Evolutionary conservation across 2,888 invertebrate genomes (phyloP), one percentile per base, ranked within the genome.

Genomic region (Drosophila meridionalis): DNA sequence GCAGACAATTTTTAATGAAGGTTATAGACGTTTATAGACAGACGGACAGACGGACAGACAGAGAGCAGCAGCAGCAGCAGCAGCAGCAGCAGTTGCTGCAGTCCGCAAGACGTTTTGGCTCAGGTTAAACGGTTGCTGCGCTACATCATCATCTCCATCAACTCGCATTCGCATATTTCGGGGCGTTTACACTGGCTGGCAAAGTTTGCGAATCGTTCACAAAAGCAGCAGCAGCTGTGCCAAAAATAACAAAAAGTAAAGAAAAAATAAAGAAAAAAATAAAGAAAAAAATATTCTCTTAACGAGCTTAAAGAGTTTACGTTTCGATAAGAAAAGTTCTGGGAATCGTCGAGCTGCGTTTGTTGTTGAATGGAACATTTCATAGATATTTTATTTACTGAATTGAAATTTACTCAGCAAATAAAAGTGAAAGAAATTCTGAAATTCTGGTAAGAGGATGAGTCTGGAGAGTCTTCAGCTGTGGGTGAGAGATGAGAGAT

Each of bases 1-100:
- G 88, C 89, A 89, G 88, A 87, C 89, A 82, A 80, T 89, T 89
- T 89, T 87, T 87, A 87, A 87, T 87, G 89, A 87, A 87, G 88
- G 88, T 78, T 89, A 87, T 87, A 82, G 78, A 89, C 83, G 83
- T 80, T 85, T 85, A 82, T 87, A 89, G 83, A 80, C 79, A 70
- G 76, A 62, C 60, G n/a, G 74, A 67, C 70, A 48, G 50, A 47
- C 50, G 8, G 47, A 42, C 48, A 45, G 38, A 34, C 69, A 1
- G 11, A 11, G 26, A 30, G 26, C 47, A 30, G 48, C 50, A 14
- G 8, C 48, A 48, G 14, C 42, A 8, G 9, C 43, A 45, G 45
- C 47, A 6, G 6, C 47, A 28, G 38, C 69, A 43, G 28, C 68
- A 60, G 59, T 50, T 59, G 55, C 61, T 62, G 68, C 68, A 68